Conservation (phyloP, 92 coral and sea anemone species). For the Zoanthus gigantus region DNA sequence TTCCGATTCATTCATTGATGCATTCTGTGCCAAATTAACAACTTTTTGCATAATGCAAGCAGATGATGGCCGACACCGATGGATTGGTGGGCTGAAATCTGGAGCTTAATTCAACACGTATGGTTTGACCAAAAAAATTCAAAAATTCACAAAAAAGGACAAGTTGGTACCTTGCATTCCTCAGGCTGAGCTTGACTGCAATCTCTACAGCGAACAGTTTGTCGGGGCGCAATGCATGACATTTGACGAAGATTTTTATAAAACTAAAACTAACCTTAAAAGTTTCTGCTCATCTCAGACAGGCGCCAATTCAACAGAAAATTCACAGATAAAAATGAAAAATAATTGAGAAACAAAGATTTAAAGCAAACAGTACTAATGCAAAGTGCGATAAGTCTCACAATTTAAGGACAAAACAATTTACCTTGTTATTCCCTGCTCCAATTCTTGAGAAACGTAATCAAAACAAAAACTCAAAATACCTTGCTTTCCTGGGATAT, state of each 20-base stretch:
- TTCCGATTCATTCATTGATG: conserved; percentile 8
- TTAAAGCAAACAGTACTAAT: conserved; percentile 11
- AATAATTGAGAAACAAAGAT: background rate
- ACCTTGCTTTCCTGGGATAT: conserved; percentile 20
- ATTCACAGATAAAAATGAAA: conserved; percentile 27
- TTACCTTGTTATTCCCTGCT: conserved; percentile 33
- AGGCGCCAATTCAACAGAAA: conserved; percentile 15
- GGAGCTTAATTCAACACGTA: conserved; percentile 46
- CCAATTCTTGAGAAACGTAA: conserved; percentile 23
- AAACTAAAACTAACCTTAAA: conserved; percentile 33
- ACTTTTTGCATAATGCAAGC: conserved; percentile 13
- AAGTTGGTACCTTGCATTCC: conserved; percentile 49
- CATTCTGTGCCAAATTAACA: conserved; percentile 43
- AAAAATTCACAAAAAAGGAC: conserved; percentile 36
- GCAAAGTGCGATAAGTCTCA: background rate
- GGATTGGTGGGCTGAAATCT: conserved; percentile 46
- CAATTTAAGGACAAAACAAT: conserved; percentile 1
- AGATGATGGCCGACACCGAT: conserved; percentile 35
- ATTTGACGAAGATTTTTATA: conserved; percentile 3
- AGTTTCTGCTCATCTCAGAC: conserved; percentile 14
- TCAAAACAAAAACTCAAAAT: conserved; percentile 10
- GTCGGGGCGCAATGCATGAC: conserved; percentile 17
- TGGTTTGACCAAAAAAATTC: conserved; percentile 34
- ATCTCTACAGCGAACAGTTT: background rate
- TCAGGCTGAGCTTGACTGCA: conserved; percentile 40